These are phyloP conservation scores for Gymnorhina tibicen DNA, from an alignment of 2,113 vertebrate species.

Conservation along the genomic window DNA sequence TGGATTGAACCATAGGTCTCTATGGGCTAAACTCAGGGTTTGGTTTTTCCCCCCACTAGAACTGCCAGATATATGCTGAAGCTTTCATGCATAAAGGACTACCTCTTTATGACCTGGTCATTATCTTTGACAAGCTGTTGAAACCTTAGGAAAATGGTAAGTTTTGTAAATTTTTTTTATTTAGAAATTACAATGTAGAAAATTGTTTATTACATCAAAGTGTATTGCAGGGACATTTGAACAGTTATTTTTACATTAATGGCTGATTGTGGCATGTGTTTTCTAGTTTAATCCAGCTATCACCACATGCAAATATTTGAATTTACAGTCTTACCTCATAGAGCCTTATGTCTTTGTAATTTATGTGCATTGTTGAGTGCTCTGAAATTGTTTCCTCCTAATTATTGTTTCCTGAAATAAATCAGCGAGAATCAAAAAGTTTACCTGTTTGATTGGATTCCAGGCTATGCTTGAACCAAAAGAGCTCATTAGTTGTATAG, in stretches of 20 bases:
- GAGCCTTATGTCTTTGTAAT: neutral
- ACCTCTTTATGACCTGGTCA: neutral
- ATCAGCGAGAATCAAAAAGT: neutral
- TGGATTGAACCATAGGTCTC: neutral
- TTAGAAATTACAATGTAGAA: neutral
- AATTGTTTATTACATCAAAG: neutral
- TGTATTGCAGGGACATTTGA: neutral
- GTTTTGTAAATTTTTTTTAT: neutral
- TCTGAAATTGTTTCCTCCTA: neutral
- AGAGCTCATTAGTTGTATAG: neutral
- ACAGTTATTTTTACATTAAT: neutral
- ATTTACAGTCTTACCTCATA: neutral
- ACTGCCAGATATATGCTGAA: neutral
- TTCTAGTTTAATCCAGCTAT: neutral
- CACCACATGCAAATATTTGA: neutral
- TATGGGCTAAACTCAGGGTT: neutral
- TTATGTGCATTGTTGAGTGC: neutral
- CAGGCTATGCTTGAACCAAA: neutral
- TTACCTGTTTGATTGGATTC: neutral
- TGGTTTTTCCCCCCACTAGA: neutral
- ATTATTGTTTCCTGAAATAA: neutral
- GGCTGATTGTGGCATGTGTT: neutral
- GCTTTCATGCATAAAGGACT: neutral
- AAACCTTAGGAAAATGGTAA: constrained; percentile 38
- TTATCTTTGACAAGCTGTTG: neutral